Evolutionary conservation across 2,888 invertebrate species (phyloP).

Genomic region (Frankliniella fusca): DNA sequence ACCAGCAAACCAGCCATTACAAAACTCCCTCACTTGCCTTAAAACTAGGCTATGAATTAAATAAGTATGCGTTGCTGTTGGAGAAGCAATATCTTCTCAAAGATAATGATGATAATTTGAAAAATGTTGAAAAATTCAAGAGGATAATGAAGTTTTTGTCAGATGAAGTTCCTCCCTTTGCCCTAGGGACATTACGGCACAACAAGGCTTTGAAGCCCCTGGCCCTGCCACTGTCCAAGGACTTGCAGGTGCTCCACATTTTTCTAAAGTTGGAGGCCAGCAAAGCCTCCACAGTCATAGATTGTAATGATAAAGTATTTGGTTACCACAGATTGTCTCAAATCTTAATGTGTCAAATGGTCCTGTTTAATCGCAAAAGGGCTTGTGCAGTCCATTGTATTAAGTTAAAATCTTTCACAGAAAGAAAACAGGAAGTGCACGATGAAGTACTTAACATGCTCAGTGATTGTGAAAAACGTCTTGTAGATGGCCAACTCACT

Average conservation of each 20-base stretch:
- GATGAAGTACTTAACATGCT: not conserved
- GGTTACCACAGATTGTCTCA: not conserved
- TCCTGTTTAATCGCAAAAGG: not conserved
- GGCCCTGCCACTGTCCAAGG: not conserved
- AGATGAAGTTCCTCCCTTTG: not conserved
- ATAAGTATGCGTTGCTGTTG: not conserved
- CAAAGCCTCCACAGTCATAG: not conserved
- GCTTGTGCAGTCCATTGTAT: not conserved
- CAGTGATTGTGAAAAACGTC: not conserved
- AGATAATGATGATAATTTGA: not conserved
- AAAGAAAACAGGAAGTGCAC: not conserved
- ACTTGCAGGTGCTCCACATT: not conserved
- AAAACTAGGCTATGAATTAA: not conserved
- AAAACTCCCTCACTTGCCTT: not conserved
- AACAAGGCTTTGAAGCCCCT: not conserved
- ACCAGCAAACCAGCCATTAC: not conserved
- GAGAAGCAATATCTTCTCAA: not conserved
- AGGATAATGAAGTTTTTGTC: not conserved
- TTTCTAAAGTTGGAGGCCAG: not conserved
- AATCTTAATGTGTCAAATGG: not conserved
- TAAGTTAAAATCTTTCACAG: not conserved
- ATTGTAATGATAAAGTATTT: not conserved
- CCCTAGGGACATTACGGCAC: not conserved
- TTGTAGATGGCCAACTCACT: not conserved
- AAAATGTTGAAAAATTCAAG: not conserved